Evolutionary conservation across 2,797 vertebrate species (phyloP).

Genomic region (Manis crassicaudata): DNA sequence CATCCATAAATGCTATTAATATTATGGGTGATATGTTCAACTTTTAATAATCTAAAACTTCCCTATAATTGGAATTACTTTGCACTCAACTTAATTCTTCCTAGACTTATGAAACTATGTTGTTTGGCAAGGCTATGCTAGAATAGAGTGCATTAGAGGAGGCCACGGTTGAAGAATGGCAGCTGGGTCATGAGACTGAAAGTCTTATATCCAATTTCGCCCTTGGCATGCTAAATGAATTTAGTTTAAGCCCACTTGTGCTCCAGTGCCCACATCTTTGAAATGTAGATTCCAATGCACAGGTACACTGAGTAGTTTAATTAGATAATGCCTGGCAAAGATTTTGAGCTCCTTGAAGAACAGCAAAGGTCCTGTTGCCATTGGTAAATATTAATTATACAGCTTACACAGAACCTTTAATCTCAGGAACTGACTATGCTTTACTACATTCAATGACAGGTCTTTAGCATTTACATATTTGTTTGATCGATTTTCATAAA

Average conservation of each 20-base stretch:
- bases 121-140: conserved; percentile 67
- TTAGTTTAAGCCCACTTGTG: conserved; percentile 75
- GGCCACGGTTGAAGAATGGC: conserved; percentile 59
- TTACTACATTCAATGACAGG: conserved; percentile 5
- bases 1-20: conserved; percentile 41
- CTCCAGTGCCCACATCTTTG: conserved; percentile 74
- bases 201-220: conserved; percentile 71
- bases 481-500: conserved; percentile 53
- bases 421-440: conserved; percentile 56
- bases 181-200: conserved; percentile 60
- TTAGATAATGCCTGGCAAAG: conserved; percentile 70
- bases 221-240: conserved; percentile 69
- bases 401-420: conserved; percentile 50
- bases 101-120: conserved; percentile 61
- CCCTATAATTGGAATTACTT: conserved; percentile 65
- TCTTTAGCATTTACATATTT: conserved; percentile 62
- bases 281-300: conserved; percentile 65
- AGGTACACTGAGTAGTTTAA: conserved; percentile 73
- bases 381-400: conserved; percentile 76
- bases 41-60: conserved; percentile 52
- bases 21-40: conserved; percentile 37
- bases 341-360: conserved; percentile 65
- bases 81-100: conserved; percentile 68
- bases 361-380: conserved; percentile 46
- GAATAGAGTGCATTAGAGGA: conserved; percentile 64